A percentile compares a stretch with the other conserved stretches of the same genome.
Conservation (phyloP, 2,797 vertebrate species). For the Petrocephalus schoutedeni region DNA sequence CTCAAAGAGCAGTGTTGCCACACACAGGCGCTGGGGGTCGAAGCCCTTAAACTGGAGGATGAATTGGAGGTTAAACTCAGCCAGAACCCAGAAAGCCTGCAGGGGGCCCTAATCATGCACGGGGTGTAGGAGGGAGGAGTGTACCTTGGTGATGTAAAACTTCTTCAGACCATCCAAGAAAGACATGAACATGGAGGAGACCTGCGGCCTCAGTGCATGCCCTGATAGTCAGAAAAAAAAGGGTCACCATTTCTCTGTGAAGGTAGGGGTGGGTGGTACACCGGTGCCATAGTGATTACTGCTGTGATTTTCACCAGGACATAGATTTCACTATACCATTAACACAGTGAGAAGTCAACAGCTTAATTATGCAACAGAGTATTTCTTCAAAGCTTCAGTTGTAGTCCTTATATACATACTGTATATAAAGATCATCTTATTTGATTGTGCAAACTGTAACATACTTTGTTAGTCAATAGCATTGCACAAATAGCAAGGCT, state of each 20-base stretch:
- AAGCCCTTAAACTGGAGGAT: slow-evolving; percentile 91
- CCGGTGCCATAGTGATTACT: no score
- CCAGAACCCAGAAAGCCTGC: background rate
- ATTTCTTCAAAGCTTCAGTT: background rate
- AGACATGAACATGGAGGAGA: slow-evolving; percentile 97
- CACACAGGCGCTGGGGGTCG: slow-evolving; percentile 81
- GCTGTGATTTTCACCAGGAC: no score
- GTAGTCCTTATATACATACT: background rate
- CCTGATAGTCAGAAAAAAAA: slow-evolving; percentile 57
- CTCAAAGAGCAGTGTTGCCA: slow-evolving; percentile 93
- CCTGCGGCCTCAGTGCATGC: slow-evolving; percentile 97
- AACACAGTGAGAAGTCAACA: no score
- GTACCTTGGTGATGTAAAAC: slow-evolving; percentile 99
- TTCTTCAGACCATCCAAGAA: slow-evolving; percentile 97
- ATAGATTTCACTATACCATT: no score
- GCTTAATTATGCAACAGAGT: background rate
- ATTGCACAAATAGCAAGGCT: no score
- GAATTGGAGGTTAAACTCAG: background rate
- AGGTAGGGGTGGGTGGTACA: no score
- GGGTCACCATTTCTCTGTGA: background rate
- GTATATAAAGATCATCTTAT: no score
- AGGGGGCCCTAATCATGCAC: background rate
- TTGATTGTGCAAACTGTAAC: no score
- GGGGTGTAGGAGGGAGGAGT: background rate
- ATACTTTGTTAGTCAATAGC: no score